Conservation (phyloP, 2,888 invertebrate genomes). For the Luperina testacea region DNA sequence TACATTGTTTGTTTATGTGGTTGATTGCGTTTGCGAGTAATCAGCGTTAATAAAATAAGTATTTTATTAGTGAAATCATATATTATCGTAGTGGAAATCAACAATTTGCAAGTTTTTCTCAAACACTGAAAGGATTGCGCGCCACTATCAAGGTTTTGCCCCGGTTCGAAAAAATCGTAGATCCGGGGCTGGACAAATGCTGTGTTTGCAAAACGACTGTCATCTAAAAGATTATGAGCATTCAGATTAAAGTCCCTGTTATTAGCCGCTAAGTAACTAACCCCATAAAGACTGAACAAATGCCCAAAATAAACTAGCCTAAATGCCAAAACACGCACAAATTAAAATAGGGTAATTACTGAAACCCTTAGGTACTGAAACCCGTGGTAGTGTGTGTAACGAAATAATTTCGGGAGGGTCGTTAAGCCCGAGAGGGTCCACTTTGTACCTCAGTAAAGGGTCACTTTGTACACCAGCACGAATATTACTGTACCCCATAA, state of each 20-base stretch:
- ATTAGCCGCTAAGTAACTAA: constrained; percentile 19
- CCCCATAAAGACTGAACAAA: constrained; percentile 13
- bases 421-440: constrained; percentile 42
- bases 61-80: too few species aligned
- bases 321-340: constrained; percentile 36
- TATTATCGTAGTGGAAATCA: too few species aligned
- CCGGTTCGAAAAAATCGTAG: too few species aligned
- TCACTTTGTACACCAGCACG: constrained; percentile 34
- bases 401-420: constrained; percentile 56
- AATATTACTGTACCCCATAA: constrained; percentile 39
- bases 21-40: too few species aligned
- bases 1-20: too few species aligned
- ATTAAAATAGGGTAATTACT: constrained; percentile 48
- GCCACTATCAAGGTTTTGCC: too few species aligned
- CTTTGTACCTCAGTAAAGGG: constrained; percentile 45
- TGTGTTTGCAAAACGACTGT: too few species aligned
- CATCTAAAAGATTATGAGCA: neutral
- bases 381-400: constrained; percentile 40
- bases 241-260: neutral
- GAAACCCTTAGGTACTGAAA: constrained; percentile 22
- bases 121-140: too few species aligned
- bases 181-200: too few species aligned
- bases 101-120: too few species aligned
- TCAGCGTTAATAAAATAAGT: too few species aligned
- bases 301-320: constrained; percentile 24